phyloP scores from a whole-genome alignment of 2,797 vertebrate species.

The Geotrypetes seraphini region DNA sequence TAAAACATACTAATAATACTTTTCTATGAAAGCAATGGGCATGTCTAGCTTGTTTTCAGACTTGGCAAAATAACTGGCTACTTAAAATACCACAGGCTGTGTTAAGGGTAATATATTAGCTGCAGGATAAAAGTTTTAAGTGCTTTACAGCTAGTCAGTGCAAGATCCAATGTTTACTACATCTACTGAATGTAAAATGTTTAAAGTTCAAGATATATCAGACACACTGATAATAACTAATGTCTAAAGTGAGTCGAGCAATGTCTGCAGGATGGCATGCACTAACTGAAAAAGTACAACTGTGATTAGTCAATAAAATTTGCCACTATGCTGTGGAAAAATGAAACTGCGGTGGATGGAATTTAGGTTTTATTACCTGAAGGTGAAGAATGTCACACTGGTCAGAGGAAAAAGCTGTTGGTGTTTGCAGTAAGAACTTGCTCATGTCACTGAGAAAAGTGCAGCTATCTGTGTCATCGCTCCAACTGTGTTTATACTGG shows the following conservation, averaged over 20 bases:
- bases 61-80: slow-evolving; percentile 30
- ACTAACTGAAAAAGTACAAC: slow-evolving; percentile 17
- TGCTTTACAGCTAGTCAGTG: slow-evolving; percentile 16
- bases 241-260: slow-evolving; percentile 34
- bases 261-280: too few species aligned
- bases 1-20: slow-evolving; percentile 26
- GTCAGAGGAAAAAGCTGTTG: slow-evolving; percentile 72
- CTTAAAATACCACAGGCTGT: slow-evolving; percentile 31
- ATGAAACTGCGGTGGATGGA: slow-evolving; percentile 54
- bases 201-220: slow-evolving; percentile 40
- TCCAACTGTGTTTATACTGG: slow-evolving; percentile 95
- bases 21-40: slow-evolving; percentile 38
- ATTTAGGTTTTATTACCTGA: slow-evolving; percentile 82
- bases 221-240: slow-evolving; percentile 25
- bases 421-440: slow-evolving; percentile 72
- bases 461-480: slow-evolving; percentile 91
- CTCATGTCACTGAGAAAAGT: slow-evolving; percentile 78
- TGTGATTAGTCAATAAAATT: slow-evolving; percentile 42
- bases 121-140: slow-evolving; percentile 30
- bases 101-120: slow-evolving; percentile 20
- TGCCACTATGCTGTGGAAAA: slow-evolving; percentile 38
- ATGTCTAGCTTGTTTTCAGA: slow-evolving; percentile 41
- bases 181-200: slow-evolving; percentile 31
- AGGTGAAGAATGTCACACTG: slow-evolving; percentile 79
- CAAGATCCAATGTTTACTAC: slow-evolving; percentile 20